Evolutionary conservation across 2,888 invertebrate species (phyloP), one percentile per base, ranked within the genome.

Genomic region (Drosophila nr. fundita): DNA sequence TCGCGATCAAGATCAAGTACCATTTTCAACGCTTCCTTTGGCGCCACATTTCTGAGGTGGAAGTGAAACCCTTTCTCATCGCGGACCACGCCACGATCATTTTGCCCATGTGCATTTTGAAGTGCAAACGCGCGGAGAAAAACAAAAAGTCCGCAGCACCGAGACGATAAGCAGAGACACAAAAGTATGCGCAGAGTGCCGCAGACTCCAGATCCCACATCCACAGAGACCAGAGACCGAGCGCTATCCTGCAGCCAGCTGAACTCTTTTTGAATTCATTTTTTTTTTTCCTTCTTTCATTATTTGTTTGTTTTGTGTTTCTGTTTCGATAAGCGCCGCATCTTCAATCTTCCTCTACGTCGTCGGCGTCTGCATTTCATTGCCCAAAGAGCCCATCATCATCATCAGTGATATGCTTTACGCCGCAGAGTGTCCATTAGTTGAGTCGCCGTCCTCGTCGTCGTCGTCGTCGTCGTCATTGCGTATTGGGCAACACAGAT

Each of bases 241-340:
- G 61, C 38, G 70, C 82, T 72, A 82, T 87, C 77, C 83, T 77
- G 73, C 52, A 45, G 70, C 70, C 82, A 82, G 82, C 87, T 82
- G 87, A 87, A 89, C 78, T 90, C 73, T 86, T 87, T 82, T 81
- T 38, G 57, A 74, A 68, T 53, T 72, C 49, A 45, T 68, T 64
- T 71, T 76, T 45, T 60, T 66, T 55, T 34, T 54, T 45, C 13
- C 11, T 42, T 69, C 30, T 49, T 49, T 52, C 34, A 27, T 53
- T 27, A 36, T 53, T 52, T 58, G 45, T 42, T 53, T 32, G 50
- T 64, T 57, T 66, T 74, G 69, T 74, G 60, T 78, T 70, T 80
- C 67, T 80, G 76, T 74, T 68, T 81, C 88, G 91, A 91, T 92
- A 91, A 91, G 92, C 83, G 85, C 83, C 85, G 87, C 91, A 90